Percentiles rank a stretch among this genome's conserved stretches.
phyloP scores from a whole-genome alignment of 2,888 invertebrate species.

The Gastracanthus pulcherrimus region DNA sequence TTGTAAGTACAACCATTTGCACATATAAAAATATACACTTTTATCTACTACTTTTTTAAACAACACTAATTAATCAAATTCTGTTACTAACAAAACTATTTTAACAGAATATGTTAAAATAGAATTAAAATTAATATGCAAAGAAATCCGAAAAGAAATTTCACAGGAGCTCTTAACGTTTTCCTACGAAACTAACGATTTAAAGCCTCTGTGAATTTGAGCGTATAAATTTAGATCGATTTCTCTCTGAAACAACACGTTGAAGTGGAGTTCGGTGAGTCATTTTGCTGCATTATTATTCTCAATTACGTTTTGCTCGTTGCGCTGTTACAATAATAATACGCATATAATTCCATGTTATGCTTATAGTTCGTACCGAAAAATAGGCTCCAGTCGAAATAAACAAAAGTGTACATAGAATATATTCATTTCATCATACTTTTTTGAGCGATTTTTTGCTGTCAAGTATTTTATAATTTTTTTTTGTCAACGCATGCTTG shows the following conservation, averaged over 20 bases:
- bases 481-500: constrained; percentile 2
- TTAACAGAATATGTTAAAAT: no score
- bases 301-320: constrained; percentile 14
- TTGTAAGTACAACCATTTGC: neutral
- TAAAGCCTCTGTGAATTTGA: constrained; percentile 15
- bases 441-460: neutral
- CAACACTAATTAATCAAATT: neutral
- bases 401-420: constrained; percentile 3
- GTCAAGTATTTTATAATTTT: neutral
- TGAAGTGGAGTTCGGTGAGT: neutral
- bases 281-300: neutral
- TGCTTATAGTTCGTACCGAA: constrained; percentile 1
- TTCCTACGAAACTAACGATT: constrained; percentile 1
- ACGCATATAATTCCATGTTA: neutral
- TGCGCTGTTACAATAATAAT: constrained; percentile 1
- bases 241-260: constrained; percentile 3
- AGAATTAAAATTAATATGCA: no score
- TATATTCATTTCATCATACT: constrained; percentile 1
- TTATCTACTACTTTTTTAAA: constrained; percentile 4
- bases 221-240: constrained; percentile 25
- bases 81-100: neutral
- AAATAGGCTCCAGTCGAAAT: constrained; percentile 38
- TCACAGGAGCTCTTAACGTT: neutral
- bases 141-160: constrained; percentile 11
- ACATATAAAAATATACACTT: constrained; percentile 30